phyloP scores from a whole-genome alignment of 2,888 invertebrate species.

The Drymonia ruficornis region DNA sequence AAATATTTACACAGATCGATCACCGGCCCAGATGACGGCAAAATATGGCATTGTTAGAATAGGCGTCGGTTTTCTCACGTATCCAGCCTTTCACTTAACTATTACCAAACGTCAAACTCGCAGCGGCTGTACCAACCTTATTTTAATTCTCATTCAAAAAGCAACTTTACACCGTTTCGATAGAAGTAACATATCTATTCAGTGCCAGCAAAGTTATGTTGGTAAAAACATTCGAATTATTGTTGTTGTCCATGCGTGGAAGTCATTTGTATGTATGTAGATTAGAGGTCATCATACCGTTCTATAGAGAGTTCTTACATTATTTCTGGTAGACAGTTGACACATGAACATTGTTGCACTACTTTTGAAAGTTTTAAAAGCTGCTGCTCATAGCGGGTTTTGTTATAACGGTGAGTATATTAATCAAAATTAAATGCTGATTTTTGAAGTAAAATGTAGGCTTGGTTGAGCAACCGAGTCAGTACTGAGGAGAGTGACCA shows the following conservation, averaged over 20 bases:
- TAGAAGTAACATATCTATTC: slow-evolving; percentile 24
- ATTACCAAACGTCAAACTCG: slow-evolving; percentile 70
- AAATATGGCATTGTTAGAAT: slow-evolving; percentile 80
- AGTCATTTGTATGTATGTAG: slow-evolving; percentile 80
- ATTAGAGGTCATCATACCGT: slow-evolving; percentile 80
- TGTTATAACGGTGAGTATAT: slow-evolving; percentile 26
- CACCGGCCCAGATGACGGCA: slow-evolving; percentile 74
- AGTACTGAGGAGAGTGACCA: not conserved
- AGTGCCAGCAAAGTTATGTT: slow-evolving; percentile 27
- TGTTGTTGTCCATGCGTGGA: slow-evolving; percentile 78
- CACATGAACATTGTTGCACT: slow-evolving; percentile 63
- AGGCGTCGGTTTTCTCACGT: slow-evolving; percentile 81
- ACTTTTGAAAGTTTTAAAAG: slow-evolving; percentile 46
- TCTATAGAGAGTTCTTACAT: slow-evolving; percentile 64
- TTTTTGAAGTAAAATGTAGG: slow-evolving; percentile 7
- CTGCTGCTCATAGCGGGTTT: slow-evolving; percentile 33
- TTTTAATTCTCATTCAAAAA: slow-evolving; percentile 31
- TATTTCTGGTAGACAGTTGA: slow-evolving; percentile 60
- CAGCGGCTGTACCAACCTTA: slow-evolving; percentile 18
- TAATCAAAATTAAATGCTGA: slow-evolving; percentile 11
- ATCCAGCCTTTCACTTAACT: slow-evolving; percentile 79
- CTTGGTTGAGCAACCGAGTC: not conserved
- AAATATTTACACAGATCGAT: slow-evolving; percentile 80
- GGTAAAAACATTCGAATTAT: slow-evolving; percentile 67
- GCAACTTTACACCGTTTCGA: slow-evolving; percentile 43